Evolutionary conservation across 2,888 invertebrate genomes (phyloP).

Genomic region (Aplocera efformata): DNA sequence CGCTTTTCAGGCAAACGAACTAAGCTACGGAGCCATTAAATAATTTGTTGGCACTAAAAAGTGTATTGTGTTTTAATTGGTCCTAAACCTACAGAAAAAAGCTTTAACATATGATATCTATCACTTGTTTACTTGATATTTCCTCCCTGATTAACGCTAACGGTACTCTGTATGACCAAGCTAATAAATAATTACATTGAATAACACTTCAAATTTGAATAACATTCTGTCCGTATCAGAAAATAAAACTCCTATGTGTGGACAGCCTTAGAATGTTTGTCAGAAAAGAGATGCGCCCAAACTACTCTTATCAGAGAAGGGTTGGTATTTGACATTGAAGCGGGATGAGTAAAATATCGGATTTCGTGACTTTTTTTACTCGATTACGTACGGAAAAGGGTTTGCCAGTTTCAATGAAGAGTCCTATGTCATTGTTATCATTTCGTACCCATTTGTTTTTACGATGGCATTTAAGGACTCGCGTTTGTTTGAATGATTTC

Average conservation of each 20-base stretch:
- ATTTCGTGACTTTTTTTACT: slow-evolving; percentile 28
- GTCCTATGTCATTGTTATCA: slow-evolving; percentile 22
- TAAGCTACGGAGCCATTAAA: no score
- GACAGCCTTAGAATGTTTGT: slow-evolving; percentile 34
- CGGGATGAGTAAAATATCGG: slow-evolving; percentile 26
- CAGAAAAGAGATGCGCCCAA: slow-evolving; percentile 35
- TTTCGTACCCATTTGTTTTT: slow-evolving; percentile 6
- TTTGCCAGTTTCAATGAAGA: slow-evolving; percentile 16
- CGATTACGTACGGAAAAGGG: slow-evolving; percentile 25
- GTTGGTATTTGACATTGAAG: slow-evolving; percentile 38
- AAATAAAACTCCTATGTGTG: not conserved
- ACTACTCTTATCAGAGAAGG: slow-evolving; percentile 26
- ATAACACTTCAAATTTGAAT: no score
- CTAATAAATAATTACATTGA: no score
- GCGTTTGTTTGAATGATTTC: slow-evolving; percentile 1
- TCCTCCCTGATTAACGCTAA: no score
- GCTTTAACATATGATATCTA: no score
- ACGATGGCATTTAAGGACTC: slow-evolving; percentile 1
- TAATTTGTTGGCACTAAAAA: no score
- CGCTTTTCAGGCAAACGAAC: no score
- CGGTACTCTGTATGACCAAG: no score
- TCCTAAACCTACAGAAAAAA: no score
- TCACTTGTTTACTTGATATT: no score
- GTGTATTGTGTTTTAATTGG: no score
- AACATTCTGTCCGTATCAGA: no score